A percentile compares a stretch with the other conserved stretches of the same genome.
These are phyloP conservation scores for Sclerurus mexicanus DNA, from an alignment of 2,113 vertebrate genomes.

Conservation along the genomic window DNA sequence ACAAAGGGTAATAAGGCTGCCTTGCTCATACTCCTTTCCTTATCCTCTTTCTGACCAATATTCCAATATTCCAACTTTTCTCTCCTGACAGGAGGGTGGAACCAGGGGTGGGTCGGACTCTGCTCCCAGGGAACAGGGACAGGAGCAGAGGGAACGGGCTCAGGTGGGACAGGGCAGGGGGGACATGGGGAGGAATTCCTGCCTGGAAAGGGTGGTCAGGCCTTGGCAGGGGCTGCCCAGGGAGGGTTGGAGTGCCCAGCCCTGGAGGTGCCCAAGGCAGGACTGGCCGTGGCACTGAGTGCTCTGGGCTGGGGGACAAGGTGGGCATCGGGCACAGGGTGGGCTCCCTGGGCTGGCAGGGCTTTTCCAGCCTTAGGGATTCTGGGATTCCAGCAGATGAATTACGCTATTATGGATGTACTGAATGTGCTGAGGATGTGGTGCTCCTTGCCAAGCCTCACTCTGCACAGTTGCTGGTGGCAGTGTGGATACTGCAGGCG, in stretches of 20 bases:
- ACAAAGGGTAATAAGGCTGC: not conserved
- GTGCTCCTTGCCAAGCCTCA: not conserved
- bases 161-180: too few relatives aligned
- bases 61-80: not conserved
- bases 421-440: not conserved
- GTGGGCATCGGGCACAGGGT: not conserved
- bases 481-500: not conserved
- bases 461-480: not conserved
- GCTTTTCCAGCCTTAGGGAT: too few relatives aligned
- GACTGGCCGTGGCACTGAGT: not conserved
- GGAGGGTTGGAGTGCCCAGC: not conserved
- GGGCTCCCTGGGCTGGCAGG: rapidly evolving
- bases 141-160: not conserved
- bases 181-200: rapidly evolving
- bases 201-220: not conserved
- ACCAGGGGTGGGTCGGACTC: not conserved
- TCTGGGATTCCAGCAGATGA: not conserved
- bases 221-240: not conserved
- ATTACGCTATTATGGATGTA: not conserved
- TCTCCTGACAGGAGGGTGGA: not conserved
- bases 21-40: not conserved
- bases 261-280: not conserved
- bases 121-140: not conserved
- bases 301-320: not conserved
- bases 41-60: not conserved